These are phyloP conservation scores for Scyliorhinus canicula DNA, from an alignment of 2,797 vertebrate species.

Conservation along the genomic window DNA sequence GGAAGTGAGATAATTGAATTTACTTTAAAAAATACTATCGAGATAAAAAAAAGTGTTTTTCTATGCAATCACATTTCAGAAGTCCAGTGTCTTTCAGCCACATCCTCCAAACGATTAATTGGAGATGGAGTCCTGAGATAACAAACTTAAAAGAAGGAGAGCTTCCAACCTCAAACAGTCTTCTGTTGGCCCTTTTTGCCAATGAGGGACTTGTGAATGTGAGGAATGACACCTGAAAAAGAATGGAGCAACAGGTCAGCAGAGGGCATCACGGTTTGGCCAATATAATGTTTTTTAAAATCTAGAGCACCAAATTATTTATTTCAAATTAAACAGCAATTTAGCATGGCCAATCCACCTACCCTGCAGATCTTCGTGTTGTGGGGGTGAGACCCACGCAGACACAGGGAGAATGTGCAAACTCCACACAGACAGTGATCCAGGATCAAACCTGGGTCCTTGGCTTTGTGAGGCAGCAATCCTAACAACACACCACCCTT, in stretches of 20 bases:
- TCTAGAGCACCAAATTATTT: no score
- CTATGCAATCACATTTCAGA: slow-evolving; percentile 30
- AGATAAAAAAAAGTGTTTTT: slow-evolving; percentile 27
- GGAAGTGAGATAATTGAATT: not conserved
- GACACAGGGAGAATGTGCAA: no score
- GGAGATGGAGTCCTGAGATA: slow-evolving; percentile 53
- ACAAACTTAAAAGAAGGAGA: slow-evolving; percentile 42
- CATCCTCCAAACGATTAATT: slow-evolving; percentile 39
- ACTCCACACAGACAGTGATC: no score
- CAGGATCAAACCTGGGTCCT: no score
- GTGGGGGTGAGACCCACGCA: no score
- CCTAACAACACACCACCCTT: no score
- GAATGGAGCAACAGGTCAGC: not conserved
- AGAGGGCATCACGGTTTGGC: not conserved
- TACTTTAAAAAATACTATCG: slow-evolving; percentile 32
- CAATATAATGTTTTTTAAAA: no score
- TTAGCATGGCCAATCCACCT: no score
- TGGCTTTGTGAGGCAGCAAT: no score
- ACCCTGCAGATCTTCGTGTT: no score
- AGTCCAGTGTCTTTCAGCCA: slow-evolving; percentile 34
- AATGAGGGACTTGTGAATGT: slow-evolving; percentile 74
- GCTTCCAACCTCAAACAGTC: slow-evolving; percentile 59
- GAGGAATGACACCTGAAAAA: slow-evolving; percentile 65
- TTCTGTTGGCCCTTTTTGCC: slow-evolving; percentile 76
- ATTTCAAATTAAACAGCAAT: no score